Conservation (phyloP, 2,888 invertebrate species). For the Eilema griseolum region DNA sequence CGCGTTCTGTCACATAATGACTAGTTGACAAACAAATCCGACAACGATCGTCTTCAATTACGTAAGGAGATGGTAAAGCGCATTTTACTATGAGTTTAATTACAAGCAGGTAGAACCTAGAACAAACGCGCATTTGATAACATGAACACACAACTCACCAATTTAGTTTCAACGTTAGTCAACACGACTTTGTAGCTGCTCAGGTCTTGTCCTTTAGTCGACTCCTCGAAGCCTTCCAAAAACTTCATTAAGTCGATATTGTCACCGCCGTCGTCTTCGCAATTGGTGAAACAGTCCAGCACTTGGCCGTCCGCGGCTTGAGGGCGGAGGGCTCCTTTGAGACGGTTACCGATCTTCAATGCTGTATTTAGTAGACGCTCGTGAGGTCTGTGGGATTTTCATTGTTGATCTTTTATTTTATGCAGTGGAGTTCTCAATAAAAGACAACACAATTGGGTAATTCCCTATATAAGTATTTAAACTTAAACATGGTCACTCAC, state of each 20-base stretch:
- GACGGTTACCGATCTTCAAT: constrained; percentile 85
- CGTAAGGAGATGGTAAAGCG: no score
- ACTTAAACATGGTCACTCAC: no score
- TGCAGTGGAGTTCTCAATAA: no score
- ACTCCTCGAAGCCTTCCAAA: constrained; percentile 77
- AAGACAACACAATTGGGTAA: no score
- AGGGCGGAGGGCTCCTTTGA: constrained; percentile 88
- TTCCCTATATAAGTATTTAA: no score
- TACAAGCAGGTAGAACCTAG: no score
- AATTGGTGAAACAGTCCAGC: constrained; percentile 66
- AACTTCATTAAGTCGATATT: constrained; percentile 77
- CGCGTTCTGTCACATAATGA: no score
- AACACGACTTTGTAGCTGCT: constrained; percentile 79
- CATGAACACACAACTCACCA: constrained; percentile 63
- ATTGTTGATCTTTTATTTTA: neutral
- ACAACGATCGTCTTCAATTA: no score
- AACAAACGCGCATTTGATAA: no score
- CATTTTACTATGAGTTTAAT: no score
- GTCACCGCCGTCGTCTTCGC: constrained; percentile 67
- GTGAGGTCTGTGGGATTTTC: constrained; percentile 64
- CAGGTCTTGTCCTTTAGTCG: constrained; percentile 71
- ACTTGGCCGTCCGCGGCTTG: constrained; percentile 85
- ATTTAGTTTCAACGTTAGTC: constrained; percentile 74
- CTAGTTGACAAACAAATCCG: no score
- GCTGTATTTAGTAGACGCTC: constrained; percentile 68